Percentiles rank a stretch among this genome's conserved stretches.
Evolutionary conservation across 2,797 vertebrate species (phyloP).

Genomic region (Danionella dracula): DNA sequence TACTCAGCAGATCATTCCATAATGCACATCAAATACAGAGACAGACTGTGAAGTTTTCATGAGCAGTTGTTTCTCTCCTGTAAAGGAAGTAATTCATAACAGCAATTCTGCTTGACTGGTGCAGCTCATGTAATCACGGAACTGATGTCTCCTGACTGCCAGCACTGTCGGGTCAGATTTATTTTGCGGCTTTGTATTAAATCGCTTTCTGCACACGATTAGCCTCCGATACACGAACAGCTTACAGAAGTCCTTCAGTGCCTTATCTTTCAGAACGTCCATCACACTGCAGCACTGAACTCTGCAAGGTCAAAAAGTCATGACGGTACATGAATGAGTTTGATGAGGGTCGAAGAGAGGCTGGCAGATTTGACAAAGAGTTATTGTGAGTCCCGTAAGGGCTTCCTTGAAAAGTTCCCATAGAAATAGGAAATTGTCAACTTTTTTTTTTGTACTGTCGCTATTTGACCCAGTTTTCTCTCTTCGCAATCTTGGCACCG

Average conservation of each 20-base stretch:
- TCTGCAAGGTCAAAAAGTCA: constrained; percentile 14
- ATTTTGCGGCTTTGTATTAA: neutral
- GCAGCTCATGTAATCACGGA: neutral
- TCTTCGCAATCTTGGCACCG: constrained; percentile 2
- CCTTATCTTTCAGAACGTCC: neutral
- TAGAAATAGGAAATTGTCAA: constrained; percentile 25
- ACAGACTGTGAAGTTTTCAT: too few species aligned
- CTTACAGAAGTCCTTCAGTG: neutral
- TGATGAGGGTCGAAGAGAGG: constrained; percentile 22
- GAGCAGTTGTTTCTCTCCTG: neutral
- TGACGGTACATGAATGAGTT: constrained; percentile 5
- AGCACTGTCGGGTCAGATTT: neutral
- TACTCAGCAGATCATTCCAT: too few species aligned
- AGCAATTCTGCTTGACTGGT: neutral
- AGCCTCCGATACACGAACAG: neutral
- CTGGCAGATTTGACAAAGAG: constrained; percentile 13
- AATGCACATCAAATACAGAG: too few species aligned
- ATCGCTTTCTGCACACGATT: neutral
- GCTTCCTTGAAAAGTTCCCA: constrained; percentile 35
- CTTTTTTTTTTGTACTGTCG: neutral
- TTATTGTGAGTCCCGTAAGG: constrained; percentile 27
- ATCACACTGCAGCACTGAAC: neutral
- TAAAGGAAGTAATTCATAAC: neutral
- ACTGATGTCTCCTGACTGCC: constrained; percentile 2
- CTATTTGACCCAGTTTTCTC: constrained; percentile 22